A percentile compares a stretch with the other conserved stretches of the same genome.
Conservation (phyloP, 1,140 invertebrate genomes). For the Micrasema minimum region DNA sequence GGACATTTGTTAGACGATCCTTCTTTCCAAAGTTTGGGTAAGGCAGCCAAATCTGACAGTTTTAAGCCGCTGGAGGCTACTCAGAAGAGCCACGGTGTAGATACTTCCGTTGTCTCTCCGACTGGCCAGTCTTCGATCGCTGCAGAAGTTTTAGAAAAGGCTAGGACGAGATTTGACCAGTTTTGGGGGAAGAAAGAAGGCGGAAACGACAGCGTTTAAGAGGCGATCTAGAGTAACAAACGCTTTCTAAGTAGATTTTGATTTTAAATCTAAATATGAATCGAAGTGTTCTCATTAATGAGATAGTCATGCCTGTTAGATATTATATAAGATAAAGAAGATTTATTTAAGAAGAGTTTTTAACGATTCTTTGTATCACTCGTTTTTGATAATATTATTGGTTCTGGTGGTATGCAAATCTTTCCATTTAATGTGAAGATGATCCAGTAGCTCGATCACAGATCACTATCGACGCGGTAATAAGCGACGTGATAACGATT, state of each 20-base stretch:
- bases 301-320: slow-evolving; percentile 48
- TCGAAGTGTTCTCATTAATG: slow-evolving; percentile 20
- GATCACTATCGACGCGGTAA: too few relatives aligned
- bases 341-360: slow-evolving; percentile 36
- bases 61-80: slow-evolving; percentile 64
- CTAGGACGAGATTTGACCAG: slow-evolving; percentile 84
- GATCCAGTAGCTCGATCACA: too few relatives aligned
- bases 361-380: slow-evolving; percentile 21
- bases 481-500: too few relatives aligned
- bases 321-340: slow-evolving; percentile 44
- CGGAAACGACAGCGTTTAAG: slow-evolving; percentile 63
- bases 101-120: slow-evolving; percentile 61
- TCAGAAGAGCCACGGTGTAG: slow-evolving; percentile 62
- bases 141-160: slow-evolving; percentile 83
- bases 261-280: slow-evolving; percentile 5
- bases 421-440: neutral
- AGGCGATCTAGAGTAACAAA: slow-evolving; percentile 18
- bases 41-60: slow-evolving; percentile 56
- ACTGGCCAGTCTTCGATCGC: slow-evolving; percentile 64
- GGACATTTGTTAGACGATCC: slow-evolving; percentile 58
- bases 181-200: slow-evolving; percentile 79
- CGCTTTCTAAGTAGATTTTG: slow-evolving; percentile 46
- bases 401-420: slow-evolving; percentile 30
- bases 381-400: slow-evolving; percentile 10
- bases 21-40: too few relatives aligned